phyloP scores from a whole-genome alignment of 1,140 invertebrate species.

The Drosophila simulans region DNA sequence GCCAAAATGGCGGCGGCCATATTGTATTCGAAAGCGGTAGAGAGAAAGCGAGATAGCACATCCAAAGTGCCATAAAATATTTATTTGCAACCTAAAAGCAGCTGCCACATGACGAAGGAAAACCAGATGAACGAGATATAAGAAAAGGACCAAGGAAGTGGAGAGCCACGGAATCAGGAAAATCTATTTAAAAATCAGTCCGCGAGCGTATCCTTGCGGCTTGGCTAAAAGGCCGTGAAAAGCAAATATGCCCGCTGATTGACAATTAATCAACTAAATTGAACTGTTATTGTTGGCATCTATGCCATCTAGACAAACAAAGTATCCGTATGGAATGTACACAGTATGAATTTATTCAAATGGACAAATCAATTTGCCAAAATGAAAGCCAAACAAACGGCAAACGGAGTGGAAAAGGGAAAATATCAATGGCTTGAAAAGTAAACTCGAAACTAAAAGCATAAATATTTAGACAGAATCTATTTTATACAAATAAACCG shows the following conservation, averaged over 20 bases:
- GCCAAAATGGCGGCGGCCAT: constrained; percentile 74
- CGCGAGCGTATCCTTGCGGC: neutral
- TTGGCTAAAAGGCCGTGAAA: constrained; percentile 10
- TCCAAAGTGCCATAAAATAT: constrained; percentile 61
- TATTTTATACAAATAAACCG: constrained; percentile 42
- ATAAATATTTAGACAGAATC: constrained; percentile 43
- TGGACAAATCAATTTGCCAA: constrained; percentile 44
- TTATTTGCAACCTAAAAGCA: constrained; percentile 51
- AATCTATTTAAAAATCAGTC: constrained; percentile 17
- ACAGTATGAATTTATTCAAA: constrained; percentile 25
- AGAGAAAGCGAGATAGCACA: constrained; percentile 7
- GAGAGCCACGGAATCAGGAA: neutral
- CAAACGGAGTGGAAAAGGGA: constrained; percentile 17
- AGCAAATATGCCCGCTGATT: constrained; percentile 43
- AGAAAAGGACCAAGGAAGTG: constrained; percentile 7
- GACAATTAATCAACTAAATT: constrained; percentile 66
- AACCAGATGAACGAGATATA: constrained; percentile 20
- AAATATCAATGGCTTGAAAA: constrained; percentile 14
- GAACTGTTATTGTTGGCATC: constrained; percentile 22
- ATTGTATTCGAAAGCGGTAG: constrained; percentile 40
- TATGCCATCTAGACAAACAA: constrained; percentile 20
- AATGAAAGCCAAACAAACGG: constrained; percentile 45
- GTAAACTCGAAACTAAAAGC: constrained; percentile 29
- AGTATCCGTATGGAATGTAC: constrained; percentile 2
- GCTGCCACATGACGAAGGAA: constrained; percentile 22